Conservation (phyloP, 1,140 invertebrate species). For the Melanaphis sacchari region DNA sequence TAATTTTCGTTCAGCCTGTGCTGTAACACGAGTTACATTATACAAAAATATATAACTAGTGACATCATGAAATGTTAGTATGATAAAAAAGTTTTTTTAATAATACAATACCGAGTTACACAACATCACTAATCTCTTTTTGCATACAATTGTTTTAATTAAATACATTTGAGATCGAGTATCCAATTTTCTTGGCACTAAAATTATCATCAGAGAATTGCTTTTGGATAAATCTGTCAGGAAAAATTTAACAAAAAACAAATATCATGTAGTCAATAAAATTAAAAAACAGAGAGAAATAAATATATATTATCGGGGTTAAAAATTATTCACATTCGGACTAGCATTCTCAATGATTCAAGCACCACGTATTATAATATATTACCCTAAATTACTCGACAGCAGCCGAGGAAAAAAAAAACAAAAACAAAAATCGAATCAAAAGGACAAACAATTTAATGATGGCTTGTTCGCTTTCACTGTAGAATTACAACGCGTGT, state of each 20-base stretch:
- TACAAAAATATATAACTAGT: background rate
- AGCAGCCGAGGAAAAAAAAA: background rate
- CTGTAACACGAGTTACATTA: background rate
- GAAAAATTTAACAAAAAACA: background rate
- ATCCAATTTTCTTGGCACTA: background rate
- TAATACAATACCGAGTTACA: background rate
- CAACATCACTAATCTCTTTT: background rate
- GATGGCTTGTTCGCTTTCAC: background rate
- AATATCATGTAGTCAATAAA: background rate
- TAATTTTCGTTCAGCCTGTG: background rate
- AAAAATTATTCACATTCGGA: background rate
- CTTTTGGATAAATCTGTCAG: background rate
- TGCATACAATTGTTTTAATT: background rate
- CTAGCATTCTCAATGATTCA: background rate
- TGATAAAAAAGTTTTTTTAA: conserved; percentile 35
- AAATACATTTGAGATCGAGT: background rate
- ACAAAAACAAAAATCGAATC: background rate
- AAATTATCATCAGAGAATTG: background rate
- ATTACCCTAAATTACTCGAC: background rate
- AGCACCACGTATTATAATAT: background rate
- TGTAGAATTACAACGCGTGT: no score
- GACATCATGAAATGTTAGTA: background rate
- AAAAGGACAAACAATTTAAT: background rate
- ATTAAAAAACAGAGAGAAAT: background rate
- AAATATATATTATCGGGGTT: background rate